These are phyloP conservation scores for Geothlypis trichas DNA, from an alignment of 2,113 vertebrate genomes.

Conservation along the genomic window DNA sequence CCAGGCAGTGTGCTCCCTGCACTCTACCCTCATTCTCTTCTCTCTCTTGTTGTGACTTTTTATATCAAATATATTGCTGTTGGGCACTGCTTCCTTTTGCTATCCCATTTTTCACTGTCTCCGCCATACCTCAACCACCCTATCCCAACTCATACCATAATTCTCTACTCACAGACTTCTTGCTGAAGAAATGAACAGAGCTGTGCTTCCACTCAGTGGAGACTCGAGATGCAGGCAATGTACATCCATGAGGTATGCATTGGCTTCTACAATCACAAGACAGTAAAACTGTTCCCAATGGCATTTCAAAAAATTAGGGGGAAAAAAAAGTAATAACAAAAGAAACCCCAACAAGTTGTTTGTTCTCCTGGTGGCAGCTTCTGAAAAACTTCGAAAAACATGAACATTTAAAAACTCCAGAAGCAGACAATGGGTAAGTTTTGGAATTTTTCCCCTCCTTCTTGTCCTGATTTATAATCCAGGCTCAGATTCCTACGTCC, in stretches of 20 bases:
- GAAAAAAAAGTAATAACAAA: background rate
- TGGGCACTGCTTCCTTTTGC: background rate
- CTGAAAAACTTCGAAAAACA: background rate
- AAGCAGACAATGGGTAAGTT: background rate
- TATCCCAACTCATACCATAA: background rate
- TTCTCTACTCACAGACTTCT: background rate
- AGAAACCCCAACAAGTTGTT: background rate
- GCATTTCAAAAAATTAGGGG: background rate
- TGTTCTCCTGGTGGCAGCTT: background rate
- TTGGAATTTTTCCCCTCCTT: rapidly evolving
- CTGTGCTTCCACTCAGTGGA: background rate
- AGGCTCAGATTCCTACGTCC: background rate
- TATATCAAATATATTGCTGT: background rate
- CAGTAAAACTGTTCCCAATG: background rate
- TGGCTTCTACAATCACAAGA: background rate
- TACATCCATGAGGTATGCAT: background rate
- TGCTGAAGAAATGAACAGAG: background rate
- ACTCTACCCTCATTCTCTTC: background rate
- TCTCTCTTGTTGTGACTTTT: background rate
- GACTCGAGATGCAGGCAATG: background rate
- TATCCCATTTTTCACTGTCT: background rate
- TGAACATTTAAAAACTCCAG: background rate
- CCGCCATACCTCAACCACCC: background rate
- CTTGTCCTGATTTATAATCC: background rate
- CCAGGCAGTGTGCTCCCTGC: rapidly evolving